phyloP scores from a whole-genome alignment of 1,140 invertebrate genomes.

The Magallana ariakensis region DNA sequence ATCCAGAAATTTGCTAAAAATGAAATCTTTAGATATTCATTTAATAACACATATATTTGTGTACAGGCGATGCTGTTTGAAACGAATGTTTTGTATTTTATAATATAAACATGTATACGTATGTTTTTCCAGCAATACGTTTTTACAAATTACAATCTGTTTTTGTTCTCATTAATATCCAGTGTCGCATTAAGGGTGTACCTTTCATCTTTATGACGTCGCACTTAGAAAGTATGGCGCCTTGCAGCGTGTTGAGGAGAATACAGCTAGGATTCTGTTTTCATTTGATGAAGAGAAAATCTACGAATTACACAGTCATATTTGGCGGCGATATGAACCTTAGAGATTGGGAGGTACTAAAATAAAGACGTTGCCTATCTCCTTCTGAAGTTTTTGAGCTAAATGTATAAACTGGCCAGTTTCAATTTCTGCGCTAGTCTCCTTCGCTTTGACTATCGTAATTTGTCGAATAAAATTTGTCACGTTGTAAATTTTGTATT shows the following conservation, averaged over 20 bases:
- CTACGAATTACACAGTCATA: constrained; percentile 79
- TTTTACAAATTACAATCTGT: not conserved
- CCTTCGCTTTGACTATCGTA: too few species aligned
- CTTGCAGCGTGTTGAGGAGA: constrained; percentile 78
- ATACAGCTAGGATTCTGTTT: constrained; percentile 81
- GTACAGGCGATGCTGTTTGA: too few species aligned
- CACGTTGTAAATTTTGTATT: too few species aligned
- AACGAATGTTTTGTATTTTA: too few species aligned
- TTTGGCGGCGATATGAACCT: constrained; percentile 85
- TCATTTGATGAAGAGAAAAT: constrained; percentile 71
- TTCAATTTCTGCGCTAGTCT: too few species aligned
- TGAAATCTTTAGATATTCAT: too few species aligned
- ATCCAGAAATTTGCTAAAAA: too few species aligned
- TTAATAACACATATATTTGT: too few species aligned
- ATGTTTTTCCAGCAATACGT: not conserved
- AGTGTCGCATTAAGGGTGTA: constrained; percentile 80
- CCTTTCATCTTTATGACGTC: constrained; percentile 81
- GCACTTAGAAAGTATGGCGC: constrained; percentile 83
- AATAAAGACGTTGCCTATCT: not conserved
- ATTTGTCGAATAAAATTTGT: too few species aligned
- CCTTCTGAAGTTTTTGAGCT: too few species aligned
- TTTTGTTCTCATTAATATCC: constrained; percentile 25
- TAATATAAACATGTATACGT: not conserved
- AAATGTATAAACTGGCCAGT: too few species aligned
- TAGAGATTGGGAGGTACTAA: constrained; percentile 82